A percentile compares a stretch with the other conserved stretches of the same genome.
phyloP scores from a whole-genome alignment of 2,113 vertebrate genomes.

The Neogobius melanostomus region DNA sequence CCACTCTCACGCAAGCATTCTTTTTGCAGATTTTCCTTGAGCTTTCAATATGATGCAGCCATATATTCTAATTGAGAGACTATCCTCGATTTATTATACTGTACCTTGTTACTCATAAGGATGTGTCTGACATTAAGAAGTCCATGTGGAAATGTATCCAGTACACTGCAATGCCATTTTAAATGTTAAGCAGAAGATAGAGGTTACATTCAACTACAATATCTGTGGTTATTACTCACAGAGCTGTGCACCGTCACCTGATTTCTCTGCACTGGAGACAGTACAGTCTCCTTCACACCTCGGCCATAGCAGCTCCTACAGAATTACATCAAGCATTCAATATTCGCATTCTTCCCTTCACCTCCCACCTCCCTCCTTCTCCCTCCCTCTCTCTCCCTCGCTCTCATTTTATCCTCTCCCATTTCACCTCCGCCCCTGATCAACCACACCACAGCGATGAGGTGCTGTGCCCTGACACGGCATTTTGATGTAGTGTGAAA shows the following conservation, averaged over 20 bases:
- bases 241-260: neutral
- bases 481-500: slow-evolving; percentile 68
- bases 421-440: slow-evolving; percentile 6
- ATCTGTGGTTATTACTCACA: slow-evolving; percentile 24
- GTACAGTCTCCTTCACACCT: slow-evolving; percentile 8
- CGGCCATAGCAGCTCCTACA: slow-evolving; percentile 20
- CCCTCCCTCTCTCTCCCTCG: slow-evolving; percentile 10
- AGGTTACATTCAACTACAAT: slow-evolving; percentile 7
- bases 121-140: neutral
- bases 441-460: slow-evolving; percentile 14
- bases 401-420: slow-evolving; percentile 3
- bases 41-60: too few species aligned
- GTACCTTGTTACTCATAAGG: neutral
- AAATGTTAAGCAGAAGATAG: neutral
- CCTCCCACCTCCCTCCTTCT: slow-evolving; percentile 34
- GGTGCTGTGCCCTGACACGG: slow-evolving; percentile 43
- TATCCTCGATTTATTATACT: too few species aligned
- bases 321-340: slow-evolving; percentile 64
- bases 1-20: too few species aligned
- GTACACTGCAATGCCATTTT: neutral
- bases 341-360: slow-evolving; percentile 50
- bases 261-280: neutral
- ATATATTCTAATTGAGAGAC: too few species aligned
- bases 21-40: too few species aligned
- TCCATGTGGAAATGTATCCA: neutral